Evolutionary conservation across 2,797 vertebrate genomes (phyloP), one percentile per base, ranked within the genome.

Genomic region (Neosilurus hyrtlii): DNA sequence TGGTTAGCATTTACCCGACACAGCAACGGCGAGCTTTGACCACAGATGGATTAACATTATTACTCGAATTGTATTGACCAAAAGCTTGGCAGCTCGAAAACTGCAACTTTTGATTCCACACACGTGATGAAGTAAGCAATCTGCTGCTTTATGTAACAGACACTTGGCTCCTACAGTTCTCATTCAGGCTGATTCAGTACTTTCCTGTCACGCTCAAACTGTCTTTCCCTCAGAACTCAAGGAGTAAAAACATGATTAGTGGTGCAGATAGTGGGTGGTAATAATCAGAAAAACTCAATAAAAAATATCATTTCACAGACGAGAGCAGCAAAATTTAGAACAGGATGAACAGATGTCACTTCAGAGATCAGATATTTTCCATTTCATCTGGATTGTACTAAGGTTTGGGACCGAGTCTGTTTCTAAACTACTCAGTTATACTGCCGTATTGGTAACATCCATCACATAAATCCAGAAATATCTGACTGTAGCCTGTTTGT

Each of bases 231-330:
- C 54, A 75, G 78, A 57, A 54, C 80, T 26, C 15, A 56, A 80
- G 66, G 83, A 86, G 84, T 86, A 86, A 83, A 85, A 84, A 7
- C 73, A 9, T n/a, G 80, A 81, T 88, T 35, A 82, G 62, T 54
- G 63, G 78, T 83, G 65, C 37, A 56, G 84, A 85, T 59, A 86
- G 71, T 84, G 82, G 12, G 14, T 56, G 54, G 54, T 22, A 26
- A 75, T 22, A 22, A 35, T 74, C 9, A 3, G 54, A 75, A 57
- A 57, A 22, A 35, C 35, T 75, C 9, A 22, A 20, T 18, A 74
- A 74, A 22, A 52, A 72, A 74, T 81, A 79, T 86, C n/a, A 86
- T 89, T 89, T 90, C 88, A 87, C 82, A 18, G 15, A n/a, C 22
- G 8, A 81, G 20, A 77, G 84, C 9, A 77, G 2, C 76, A 14